phyloP scores from a whole-genome alignment of 2,888 invertebrate species.

The Apoderus coryli region DNA sequence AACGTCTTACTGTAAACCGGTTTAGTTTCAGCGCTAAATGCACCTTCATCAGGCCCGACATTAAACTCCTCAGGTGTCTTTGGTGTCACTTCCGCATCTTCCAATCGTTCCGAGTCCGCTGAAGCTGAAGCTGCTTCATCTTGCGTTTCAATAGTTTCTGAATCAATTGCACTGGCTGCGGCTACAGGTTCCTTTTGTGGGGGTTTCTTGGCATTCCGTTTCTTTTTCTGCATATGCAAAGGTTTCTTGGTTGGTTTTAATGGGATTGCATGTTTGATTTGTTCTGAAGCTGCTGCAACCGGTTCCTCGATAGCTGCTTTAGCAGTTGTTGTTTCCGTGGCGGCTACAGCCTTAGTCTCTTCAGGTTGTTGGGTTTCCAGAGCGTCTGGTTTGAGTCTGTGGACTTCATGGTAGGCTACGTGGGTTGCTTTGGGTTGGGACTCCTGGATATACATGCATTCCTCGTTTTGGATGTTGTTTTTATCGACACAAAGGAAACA shows the following conservation, averaged over 20 bases:
- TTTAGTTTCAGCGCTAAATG: slow-evolving; percentile 51
- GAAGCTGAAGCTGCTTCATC: slow-evolving; percentile 20
- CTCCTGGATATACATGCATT: slow-evolving; percentile 63
- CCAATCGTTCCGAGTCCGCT: slow-evolving; percentile 18
- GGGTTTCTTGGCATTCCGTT: slow-evolving; percentile 15
- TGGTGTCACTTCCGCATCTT: slow-evolving; percentile 29
- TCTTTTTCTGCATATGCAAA: slow-evolving; percentile 20
- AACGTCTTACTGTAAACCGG: slow-evolving; percentile 47
- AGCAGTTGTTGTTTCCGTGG: slow-evolving; percentile 10
- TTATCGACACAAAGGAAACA: slow-evolving; percentile 59
- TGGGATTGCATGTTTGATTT: slow-evolving; percentile 14
- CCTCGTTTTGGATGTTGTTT: slow-evolving; percentile 56
- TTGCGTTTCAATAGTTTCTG: slow-evolving; percentile 28
- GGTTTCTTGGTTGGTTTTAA: slow-evolving; percentile 20
- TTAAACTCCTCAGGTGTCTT: slow-evolving; percentile 36
- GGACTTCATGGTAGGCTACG: slow-evolving; percentile 50
- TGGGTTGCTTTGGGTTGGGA: slow-evolving; percentile 49
- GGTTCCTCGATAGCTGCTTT: slow-evolving; percentile 9
- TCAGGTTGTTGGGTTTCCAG: slow-evolving; percentile 17
- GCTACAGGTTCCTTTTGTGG: slow-evolving; percentile 8
- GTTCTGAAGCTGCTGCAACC: slow-evolving; percentile 15
- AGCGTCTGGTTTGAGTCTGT: slow-evolving; percentile 40
- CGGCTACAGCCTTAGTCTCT: slow-evolving; percentile 12
- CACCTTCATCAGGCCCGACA: slow-evolving; percentile 41
- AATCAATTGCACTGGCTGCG: slow-evolving; percentile 18